phyloP scores from a whole-genome alignment of 2,888 invertebrate genomes.

The Corbicula japonica region DNA sequence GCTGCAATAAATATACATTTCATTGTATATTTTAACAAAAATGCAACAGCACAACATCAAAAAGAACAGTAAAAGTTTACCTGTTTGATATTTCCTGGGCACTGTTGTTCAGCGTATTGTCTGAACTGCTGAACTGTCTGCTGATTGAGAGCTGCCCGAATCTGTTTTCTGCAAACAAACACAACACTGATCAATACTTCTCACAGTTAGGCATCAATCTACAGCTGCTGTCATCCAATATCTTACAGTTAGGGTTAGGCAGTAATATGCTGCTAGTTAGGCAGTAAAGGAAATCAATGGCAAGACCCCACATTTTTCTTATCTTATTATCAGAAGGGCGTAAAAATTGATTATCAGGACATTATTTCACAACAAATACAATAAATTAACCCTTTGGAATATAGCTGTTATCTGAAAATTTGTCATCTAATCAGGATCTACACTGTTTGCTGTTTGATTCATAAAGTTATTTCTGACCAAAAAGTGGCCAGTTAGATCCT shows the following conservation, averaged over 20 bases:
- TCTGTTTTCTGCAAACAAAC: slow-evolving; percentile 88
- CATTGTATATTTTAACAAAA: neutral
- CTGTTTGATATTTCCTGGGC: slow-evolving; percentile 89
- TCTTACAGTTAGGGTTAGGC: slow-evolving; percentile 17
- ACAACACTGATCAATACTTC: neutral
- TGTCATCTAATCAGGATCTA: too few relatives aligned
- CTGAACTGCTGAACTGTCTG: slow-evolving; percentile 91
- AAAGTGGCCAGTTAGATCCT: too few relatives aligned
- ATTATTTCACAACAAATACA: too few relatives aligned
- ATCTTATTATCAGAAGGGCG: neutral
- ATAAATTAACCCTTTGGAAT: too few relatives aligned
- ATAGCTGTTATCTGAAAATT: too few relatives aligned
- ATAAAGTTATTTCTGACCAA: too few relatives aligned
- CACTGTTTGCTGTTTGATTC: too few relatives aligned
- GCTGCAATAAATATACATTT: too few relatives aligned
- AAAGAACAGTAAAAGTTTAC: slow-evolving; percentile 81
- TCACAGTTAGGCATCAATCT: too few relatives aligned
- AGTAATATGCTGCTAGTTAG: slow-evolving; percentile 2
- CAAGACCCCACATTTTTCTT: too few relatives aligned
- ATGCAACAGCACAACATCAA: too few relatives aligned
- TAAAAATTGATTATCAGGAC: slow-evolving; percentile 36
- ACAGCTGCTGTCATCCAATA: slow-evolving; percentile 23
- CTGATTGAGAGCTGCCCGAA: slow-evolving; percentile 98
- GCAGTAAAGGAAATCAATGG: too few relatives aligned
- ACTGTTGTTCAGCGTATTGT: slow-evolving; percentile 97